Evolutionary conservation across 2,888 invertebrate genomes (phyloP), one percentile per base, ranked within the genome.

Genomic region (Ornithoptera alexandrae): DNA sequence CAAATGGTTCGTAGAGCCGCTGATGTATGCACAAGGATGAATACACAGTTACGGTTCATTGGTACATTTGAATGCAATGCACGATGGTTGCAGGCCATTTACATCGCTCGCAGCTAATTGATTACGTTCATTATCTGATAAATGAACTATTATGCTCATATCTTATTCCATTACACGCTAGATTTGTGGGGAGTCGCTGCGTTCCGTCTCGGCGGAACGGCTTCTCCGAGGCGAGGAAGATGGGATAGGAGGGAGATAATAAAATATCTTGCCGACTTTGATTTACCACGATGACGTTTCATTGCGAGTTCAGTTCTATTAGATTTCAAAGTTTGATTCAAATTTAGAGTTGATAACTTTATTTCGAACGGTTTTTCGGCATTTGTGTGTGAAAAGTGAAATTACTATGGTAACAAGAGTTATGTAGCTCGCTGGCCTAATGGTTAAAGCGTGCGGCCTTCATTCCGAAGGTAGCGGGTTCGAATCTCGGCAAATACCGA

Each of bases 91-190:
- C 60, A 67, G 64, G 60, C 71, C 60, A 68, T 68, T 68, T 60
- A 68, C 66, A 67, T 57, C 10, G 59, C 63, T 67, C 56, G 60
- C 30, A 59, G 46, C 46, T 71, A 68, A 71, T 71, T 65, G 66
- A 69, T 72, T 72, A 69, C 69, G 36, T 71, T 71, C 62, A 71
- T 71, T 69, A 71, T 58, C 60, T 68, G 60, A 67, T 69, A 69
- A 71, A 71, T 72, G 50, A 67, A 67, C 62, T 62, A 60, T 70
- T 67, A 67, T 57, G 57, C 56, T 67, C 57, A 67, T 63, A 67
- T 46, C 67, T 62, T 62, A 66, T 59, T 36, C 69, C 66, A 69
- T 70, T 70, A 63, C 66, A 64, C 56, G 61, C 57, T 67, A 61
- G 57, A 64, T 70, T 70, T 70, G 70, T 70, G 60, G 24, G 30